Base-by-base conservation (phyloP, 1,140 invertebrate genomes). In the Trachymyrmex cornetzi region DNA sequence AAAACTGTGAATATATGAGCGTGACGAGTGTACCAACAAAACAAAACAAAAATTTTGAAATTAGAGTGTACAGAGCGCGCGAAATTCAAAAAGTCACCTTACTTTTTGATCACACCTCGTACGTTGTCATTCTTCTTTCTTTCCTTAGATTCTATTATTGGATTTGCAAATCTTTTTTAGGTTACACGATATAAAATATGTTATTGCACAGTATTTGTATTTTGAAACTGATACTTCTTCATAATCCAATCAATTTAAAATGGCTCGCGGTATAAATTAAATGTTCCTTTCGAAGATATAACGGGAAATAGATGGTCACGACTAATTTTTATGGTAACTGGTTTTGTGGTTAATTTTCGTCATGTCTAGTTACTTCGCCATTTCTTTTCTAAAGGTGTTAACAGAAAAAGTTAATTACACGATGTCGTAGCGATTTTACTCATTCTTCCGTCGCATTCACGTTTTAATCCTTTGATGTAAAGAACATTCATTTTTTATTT, bases 131-230 rank as follows among this genome's bases (percentile, higher is more conserved):
- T 19, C 3, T 72, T n/a, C 7, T 50, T 38, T 14, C 16, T 77
- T 3, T 61, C 3, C 19, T 77, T n/a, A n/a, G 16, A 53, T 55
- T 66, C 24, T n/a, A 57, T 87, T 72, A 81, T 34, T 57, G 16
- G 4, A 67, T 38, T 71, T 77, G 44, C 30, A 34, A 69, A 57
- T 22, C 50, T 71, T 55, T 44, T 34, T 34, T 14, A 34, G 2
- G 5, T n/a, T 14, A 22, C 24, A 30, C 4, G 24, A 64, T 14
- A 57, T 22, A 16, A 30, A 50, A 59, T 38, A n/a, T 48, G 44
- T 38, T 30, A 16, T 5, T n/a, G 44, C 12, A n/a, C 24, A 38
- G 5, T n/a, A 27, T 16, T 84, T 34, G 22, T 57, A 16, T 30
- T 30, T 12, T 48, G 2, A n/a, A 24, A 53, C 0, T 7, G 2